Conservation (phyloP, 2,113 vertebrate species). For the Psittacara wagleri region DNA sequence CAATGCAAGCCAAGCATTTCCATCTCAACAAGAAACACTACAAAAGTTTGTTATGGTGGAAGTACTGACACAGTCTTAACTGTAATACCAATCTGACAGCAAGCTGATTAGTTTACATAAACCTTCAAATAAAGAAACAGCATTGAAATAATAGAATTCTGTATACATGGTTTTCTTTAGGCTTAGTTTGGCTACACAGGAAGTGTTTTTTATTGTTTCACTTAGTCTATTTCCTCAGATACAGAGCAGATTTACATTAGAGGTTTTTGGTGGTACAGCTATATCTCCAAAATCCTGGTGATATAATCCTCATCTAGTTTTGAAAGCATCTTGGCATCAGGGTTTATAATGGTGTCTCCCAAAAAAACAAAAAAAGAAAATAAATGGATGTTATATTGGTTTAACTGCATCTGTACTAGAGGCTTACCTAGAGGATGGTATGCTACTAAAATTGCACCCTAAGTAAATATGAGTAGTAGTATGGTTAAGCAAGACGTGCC, state of each 20-base stretch:
- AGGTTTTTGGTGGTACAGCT: not conserved
- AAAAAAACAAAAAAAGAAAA: not conserved
- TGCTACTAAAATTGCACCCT: not conserved
- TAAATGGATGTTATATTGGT: rapidly evolving
- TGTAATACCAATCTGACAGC: not conserved
- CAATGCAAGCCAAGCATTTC: not conserved
- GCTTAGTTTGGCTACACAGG: not conserved
- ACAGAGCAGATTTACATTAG: not conserved
- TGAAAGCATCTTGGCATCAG: not conserved
- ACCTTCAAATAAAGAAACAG: not conserved
- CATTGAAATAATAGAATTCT: not conserved
- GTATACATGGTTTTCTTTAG: not conserved
- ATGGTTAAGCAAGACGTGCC: not conserved
- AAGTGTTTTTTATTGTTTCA: not conserved
- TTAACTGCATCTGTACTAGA: not conserved
- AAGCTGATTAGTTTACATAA: not conserved
- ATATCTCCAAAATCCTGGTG: not conserved
- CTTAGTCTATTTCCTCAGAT: not conserved
- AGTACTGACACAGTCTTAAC: not conserved
- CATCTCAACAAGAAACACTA: not conserved
- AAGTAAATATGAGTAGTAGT: not conserved
- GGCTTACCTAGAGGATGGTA: not conserved
- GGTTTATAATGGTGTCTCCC: not conserved
- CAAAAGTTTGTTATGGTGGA: not conserved
- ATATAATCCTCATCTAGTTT: not conserved